Conservation (phyloP, 2,888 invertebrate genomes). For the Cyclophora albipunctata region DNA sequence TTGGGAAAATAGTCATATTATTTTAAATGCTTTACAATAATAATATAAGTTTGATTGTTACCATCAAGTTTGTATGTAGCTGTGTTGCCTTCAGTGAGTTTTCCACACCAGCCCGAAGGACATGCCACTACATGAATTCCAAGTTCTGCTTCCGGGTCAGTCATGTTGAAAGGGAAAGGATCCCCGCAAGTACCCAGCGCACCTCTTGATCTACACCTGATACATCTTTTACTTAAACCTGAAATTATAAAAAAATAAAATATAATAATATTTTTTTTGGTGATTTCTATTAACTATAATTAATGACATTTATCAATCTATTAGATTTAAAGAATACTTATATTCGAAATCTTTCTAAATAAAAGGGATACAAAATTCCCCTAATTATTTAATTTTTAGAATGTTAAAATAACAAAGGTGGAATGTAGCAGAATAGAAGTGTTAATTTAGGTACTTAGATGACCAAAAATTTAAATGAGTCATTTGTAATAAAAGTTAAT, state of each 20-base stretch:
- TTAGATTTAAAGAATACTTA: no score
- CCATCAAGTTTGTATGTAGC: constrained; percentile 87
- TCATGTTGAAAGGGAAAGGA: constrained; percentile 86
- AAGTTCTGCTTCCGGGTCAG: constrained; percentile 80
- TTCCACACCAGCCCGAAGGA: constrained; percentile 94
- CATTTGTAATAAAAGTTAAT: not conserved
- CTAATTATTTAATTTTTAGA: not conserved
- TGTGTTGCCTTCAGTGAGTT: constrained; percentile 86
- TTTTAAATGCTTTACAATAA: no score
- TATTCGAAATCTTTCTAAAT: no score
- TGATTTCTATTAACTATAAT: no score
- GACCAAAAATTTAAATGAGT: not conserved
- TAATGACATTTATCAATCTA: no score
- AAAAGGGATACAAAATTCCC: no score
- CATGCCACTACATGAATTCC: constrained; percentile 87
- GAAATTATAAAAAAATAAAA: constrained; percentile 24
- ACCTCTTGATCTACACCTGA: constrained; percentile 89
- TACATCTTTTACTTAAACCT: constrained; percentile 85
- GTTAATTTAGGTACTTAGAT: not conserved
- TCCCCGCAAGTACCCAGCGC: constrained; percentile 92
- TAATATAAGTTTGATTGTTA: constrained; percentile 31
- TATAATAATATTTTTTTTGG: no score
- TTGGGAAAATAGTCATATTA: constrained; percentile 10
- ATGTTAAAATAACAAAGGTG: not conserved
- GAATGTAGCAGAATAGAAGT: not conserved